Percentiles rank a stretch among this genome's conserved stretches.
These are phyloP conservation scores for Lateolabrax maculatus DNA, from an alignment of 2,797 vertebrate genomes.

Conservation along the genomic window DNA sequence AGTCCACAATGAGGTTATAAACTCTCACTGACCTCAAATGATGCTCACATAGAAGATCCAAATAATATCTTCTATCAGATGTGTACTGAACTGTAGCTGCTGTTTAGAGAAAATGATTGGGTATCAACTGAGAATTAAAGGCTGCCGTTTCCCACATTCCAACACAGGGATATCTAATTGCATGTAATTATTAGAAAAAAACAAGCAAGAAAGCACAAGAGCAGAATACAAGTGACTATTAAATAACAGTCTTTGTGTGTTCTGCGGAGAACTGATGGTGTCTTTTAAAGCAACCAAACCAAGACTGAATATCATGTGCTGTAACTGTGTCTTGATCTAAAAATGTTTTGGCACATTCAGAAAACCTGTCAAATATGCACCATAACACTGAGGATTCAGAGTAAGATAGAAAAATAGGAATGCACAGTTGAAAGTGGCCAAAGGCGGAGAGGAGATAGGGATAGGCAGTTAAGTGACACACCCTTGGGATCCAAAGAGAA, in stretches of 20 bases:
- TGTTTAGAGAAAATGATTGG: constrained; percentile 12
- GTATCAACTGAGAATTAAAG: constrained; percentile 24
- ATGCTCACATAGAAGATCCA: constrained; percentile 1
- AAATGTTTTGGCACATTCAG: constrained; percentile 30
- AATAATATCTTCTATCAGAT: constrained; percentile 12
- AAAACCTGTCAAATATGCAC: constrained; percentile 30
- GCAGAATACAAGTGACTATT: constrained; percentile 22
- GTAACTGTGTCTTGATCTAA: not conserved
- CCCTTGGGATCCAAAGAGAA: constrained; percentile 37
- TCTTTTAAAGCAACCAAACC: constrained; percentile 21
- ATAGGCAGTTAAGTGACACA: constrained; percentile 42
- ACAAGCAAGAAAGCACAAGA: constrained; percentile 21
- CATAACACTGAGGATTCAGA: constrained; percentile 1
- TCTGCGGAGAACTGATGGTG: constrained; percentile 24
- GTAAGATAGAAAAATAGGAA: constrained; percentile 11
- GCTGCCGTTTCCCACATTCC: constrained; percentile 14
- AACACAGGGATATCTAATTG: constrained; percentile 26
- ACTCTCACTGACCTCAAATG: not conserved
- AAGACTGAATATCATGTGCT: constrained; percentile 8
- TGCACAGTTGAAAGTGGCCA: constrained; percentile 35
- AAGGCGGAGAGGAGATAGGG: constrained; percentile 34
- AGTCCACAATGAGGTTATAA: not conserved
- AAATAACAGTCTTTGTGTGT: constrained; percentile 20
- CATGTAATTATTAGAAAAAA: constrained; percentile 38
- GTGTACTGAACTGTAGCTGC: constrained; percentile 7